A percentile compares a stretch with the other conserved stretches of the same genome.
Conservation (phyloP, 1,140 invertebrate genomes). For the Schmidtea mediterranea region DNA sequence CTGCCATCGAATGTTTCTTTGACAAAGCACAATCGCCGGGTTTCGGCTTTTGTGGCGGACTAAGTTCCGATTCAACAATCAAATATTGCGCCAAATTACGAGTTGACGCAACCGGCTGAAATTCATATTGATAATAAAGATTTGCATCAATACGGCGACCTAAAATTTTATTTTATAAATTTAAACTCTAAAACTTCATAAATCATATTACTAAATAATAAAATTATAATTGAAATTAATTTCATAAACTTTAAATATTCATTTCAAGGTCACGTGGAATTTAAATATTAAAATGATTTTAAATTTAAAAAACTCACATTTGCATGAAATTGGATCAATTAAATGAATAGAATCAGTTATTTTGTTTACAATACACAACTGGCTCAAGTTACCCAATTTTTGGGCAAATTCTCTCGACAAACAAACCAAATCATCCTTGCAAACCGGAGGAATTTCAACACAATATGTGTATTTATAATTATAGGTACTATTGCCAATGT, state of each 20-base stretch:
- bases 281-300: neutral
- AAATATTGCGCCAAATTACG: neutral
- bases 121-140: neutral
- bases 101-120: neutral
- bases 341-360: constrained; percentile 65
- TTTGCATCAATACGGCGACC: neutral
- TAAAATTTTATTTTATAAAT: neutral
- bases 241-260: neutral
- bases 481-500: constrained; percentile 77
- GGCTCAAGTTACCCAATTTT: constrained; percentile 62
- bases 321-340: constrained; percentile 66
- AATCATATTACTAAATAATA: neutral
- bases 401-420: constrained; percentile 57
- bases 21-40: neutral
- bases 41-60: neutral
- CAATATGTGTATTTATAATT: constrained; percentile 63
- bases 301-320: constrained; percentile 23
- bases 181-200: neutral
- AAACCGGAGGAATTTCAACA: constrained; percentile 80
- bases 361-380: constrained; percentile 58
- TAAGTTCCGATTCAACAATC: neutral
- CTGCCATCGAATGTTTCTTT: neutral
- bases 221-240: neutral
- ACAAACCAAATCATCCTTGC: constrained; percentile 77
- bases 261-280: neutral